phyloP scores from a whole-genome alignment of 2,797 vertebrate genomes.

The Oryzias sinensis region DNA sequence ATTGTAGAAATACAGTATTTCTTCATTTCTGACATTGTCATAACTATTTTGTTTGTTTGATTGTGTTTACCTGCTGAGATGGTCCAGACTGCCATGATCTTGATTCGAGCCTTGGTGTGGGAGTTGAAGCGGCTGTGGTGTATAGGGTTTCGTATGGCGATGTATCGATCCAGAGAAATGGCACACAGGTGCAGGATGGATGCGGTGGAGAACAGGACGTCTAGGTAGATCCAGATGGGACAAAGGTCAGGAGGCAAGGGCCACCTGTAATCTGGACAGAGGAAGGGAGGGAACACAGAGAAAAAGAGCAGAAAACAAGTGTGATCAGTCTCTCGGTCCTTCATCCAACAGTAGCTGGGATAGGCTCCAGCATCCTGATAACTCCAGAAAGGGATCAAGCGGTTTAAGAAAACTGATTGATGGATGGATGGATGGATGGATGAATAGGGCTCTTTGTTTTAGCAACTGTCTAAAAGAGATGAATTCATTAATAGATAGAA shows the following conservation, averaged over 20 bases:
- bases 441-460: too few relatives aligned
- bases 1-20: background rate
- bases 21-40: background rate
- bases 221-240: constrained; percentile 94
- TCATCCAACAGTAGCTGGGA: background rate
- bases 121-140: constrained; percentile 96
- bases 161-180: constrained; percentile 94
- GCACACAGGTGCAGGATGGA: constrained; percentile 98
- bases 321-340: background rate
- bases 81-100: constrained; percentile 95
- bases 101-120: constrained; percentile 89
- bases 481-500: too few relatives aligned
- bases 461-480: too few relatives aligned
- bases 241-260: constrained; percentile 88
- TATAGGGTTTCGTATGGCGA: constrained; percentile 93
- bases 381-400: background rate
- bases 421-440: too few relatives aligned
- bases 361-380: too few relatives aligned
- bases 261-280: constrained; percentile 85
- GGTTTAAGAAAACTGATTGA: too few relatives aligned
- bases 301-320: background rate
- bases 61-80: constrained; percentile 88
- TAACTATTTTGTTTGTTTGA: background rate
- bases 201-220: constrained; percentile 93
- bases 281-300: background rate